Evolutionary conservation across 2,113 vertebrate species (phyloP), one percentile per base, ranked within the genome.

Genomic region (Serinus canaria): DNA sequence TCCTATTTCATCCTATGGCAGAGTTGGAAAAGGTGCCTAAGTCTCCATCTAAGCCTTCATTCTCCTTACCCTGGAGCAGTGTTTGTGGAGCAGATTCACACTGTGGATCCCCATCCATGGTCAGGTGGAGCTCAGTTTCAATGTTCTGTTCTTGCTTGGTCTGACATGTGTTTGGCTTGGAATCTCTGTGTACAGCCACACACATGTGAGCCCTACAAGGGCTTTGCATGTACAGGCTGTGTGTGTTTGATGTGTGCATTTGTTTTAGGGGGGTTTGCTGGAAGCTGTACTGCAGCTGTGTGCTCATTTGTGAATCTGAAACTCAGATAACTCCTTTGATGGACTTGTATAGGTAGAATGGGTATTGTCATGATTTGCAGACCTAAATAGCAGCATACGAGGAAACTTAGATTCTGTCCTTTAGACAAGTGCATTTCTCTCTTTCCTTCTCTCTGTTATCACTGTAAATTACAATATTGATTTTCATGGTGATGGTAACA

Each of bases 151-250:
- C 58, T 84, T 31, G 15, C 35, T 75, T 2, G 3, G 5, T 75
- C 23, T 3, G 0, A 11, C 1, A 0, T 16, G 25, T 44, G 4
- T 68, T 56, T 68, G 30, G 7, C 49, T 39, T 76, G 35, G 33
- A 88, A 50, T 44, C 28, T 75, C 70, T 59, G 23, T 43, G 10
- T 53, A 10, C 59, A 41, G 50, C 43, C 25, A 15, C 37, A 60
- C 4, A 6, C 44, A 47, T 11, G 33, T 41, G n/a, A 90, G 27
- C 22, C n/a, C 53, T 56, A 21, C 8, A 4, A n/a, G 46, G 31
- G 53, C 46, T 31, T 82, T 44, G 59, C 15, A 3, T 4, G 18
- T n/a, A 44, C 23, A 41, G 33, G 6, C 75, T 68, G n/a, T 28
- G 35, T 43, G 72, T 76, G 13, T 69, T 46, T 47, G 23, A 28